Conservation (phyloP, 2,888 invertebrate genomes). For the Athalia rosae region DNA sequence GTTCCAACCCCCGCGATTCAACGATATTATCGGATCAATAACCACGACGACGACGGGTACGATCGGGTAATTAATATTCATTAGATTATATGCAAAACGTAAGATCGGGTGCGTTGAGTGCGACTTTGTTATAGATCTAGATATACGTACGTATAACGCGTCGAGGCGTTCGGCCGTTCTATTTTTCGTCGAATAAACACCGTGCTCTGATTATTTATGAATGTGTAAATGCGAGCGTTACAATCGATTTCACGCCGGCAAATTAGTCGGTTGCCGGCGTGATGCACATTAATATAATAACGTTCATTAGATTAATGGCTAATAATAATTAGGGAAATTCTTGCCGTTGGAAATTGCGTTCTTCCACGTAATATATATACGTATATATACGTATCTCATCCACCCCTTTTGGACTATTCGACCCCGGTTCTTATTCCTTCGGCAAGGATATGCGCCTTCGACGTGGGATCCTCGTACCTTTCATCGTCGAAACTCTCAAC, state of each 20-base stretch:
- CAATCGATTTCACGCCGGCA: conserved; percentile 68
- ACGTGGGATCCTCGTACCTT: conserved; percentile 12
- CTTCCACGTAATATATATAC: neutral
- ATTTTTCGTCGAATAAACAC: conserved; percentile 64
- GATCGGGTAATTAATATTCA: conserved; percentile 52
- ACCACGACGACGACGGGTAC: conserved; percentile 43
- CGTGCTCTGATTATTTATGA: conserved; percentile 68
- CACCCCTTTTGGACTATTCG: too few species aligned
- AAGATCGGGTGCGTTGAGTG: conserved; percentile 54
- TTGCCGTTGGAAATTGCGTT: conserved; percentile 60
- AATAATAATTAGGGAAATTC: conserved; percentile 71
- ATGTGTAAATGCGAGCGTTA: conserved; percentile 65
- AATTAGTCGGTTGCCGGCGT: conserved; percentile 65
- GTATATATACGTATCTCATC: too few species aligned
- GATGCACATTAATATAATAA: conserved; percentile 70
- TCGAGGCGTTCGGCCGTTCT: conserved; percentile 43
- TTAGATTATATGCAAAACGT: conserved; percentile 50
- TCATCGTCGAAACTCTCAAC: neutral
- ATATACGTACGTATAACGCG: conserved; percentile 48
- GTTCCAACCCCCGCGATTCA: too few species aligned
- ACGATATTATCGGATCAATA: conserved; percentile 19
- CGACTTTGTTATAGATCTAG: conserved; percentile 61
- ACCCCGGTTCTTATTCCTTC: too few species aligned
- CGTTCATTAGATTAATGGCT: conserved; percentile 68
- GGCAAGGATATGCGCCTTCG: neutral